Evolutionary conservation across 1,140 invertebrate species (phyloP).

Genomic region (Drosophila sp.): DNA sequence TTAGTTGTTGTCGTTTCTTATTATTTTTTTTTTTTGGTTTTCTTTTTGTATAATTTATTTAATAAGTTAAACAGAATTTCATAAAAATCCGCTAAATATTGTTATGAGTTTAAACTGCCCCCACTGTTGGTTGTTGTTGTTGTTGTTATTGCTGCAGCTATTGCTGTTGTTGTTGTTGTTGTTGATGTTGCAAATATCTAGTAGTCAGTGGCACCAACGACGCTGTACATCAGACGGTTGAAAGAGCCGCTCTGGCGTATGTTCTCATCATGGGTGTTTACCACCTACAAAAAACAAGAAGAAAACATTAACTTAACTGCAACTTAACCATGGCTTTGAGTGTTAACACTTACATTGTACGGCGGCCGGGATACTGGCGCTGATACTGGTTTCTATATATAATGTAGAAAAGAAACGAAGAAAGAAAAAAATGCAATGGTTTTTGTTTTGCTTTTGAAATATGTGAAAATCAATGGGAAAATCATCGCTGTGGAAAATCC

Average conservation of each 20-base stretch:
- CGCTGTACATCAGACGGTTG: constrained; percentile 95
- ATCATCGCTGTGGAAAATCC: background rate
- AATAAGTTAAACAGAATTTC: constrained; percentile 78
- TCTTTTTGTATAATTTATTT: constrained; percentile 67
- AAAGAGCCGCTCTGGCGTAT: constrained; percentile 96
- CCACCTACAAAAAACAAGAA: constrained; percentile 57
- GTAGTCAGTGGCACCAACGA: constrained; percentile 90
- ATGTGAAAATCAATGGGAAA: constrained; percentile 19
- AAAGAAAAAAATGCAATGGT: constrained; percentile 22
- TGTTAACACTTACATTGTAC: constrained; percentile 77
- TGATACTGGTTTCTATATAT: constrained; percentile 78
- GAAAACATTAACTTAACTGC: background rate
- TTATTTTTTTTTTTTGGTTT: constrained; percentile 39
- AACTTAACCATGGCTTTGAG: background rate
- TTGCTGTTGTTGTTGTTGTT: constrained; percentile 36
- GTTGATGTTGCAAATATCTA: constrained; percentile 78
- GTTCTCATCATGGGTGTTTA: constrained; percentile 86
- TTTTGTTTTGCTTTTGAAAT: constrained; percentile 28
- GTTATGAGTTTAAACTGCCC: constrained; percentile 65
- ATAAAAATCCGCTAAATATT: constrained; percentile 79
- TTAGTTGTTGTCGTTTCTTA: constrained; percentile 62
- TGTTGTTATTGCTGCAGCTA: constrained; percentile 26
- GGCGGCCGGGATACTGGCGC: constrained; percentile 79
- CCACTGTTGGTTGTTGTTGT: constrained; percentile 48
- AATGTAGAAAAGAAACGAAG: constrained; percentile 19